A percentile compares a stretch with the other conserved stretches of the same genome.
Conservation (phyloP, 2,113 vertebrate genomes). For the Cynocephalus volans region DNA sequence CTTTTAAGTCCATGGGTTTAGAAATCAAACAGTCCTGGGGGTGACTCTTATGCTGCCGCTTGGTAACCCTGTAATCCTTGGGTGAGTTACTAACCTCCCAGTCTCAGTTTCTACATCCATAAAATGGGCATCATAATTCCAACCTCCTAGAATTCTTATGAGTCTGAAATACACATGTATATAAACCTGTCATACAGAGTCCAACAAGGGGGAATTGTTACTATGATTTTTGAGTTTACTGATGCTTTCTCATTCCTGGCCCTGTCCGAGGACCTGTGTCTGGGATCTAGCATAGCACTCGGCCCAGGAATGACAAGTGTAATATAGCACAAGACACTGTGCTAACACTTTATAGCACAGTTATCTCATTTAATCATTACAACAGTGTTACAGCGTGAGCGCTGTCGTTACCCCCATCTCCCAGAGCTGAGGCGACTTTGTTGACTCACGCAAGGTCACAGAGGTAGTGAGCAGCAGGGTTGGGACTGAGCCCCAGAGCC, state of each 20-base stretch:
- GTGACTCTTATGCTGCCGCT: background rate
- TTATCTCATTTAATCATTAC: too few relatives aligned
- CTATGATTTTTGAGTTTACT: background rate
- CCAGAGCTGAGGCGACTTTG: background rate
- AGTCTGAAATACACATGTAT: background rate
- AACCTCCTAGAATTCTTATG: background rate
- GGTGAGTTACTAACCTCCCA: background rate
- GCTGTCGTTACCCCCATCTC: background rate
- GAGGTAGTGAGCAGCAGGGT: background rate
- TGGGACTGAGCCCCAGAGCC: background rate
- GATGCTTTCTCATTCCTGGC: background rate
- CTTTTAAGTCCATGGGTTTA: background rate
- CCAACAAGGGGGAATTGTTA: background rate
- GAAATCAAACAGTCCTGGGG: background rate
- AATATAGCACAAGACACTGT: background rate
- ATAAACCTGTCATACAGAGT: background rate
- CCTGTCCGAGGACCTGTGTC: background rate
- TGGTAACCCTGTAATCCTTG: background rate
- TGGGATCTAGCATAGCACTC: background rate
- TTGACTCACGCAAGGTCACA: background rate
- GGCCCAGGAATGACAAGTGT: background rate
- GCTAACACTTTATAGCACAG: background rate
- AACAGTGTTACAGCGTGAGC: background rate
- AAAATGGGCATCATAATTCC: background rate
- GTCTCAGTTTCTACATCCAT: background rate